Evolutionary conservation across 2,797 vertebrate genomes (phyloP).

Genomic region (Enteromius fasciolatus): DNA sequence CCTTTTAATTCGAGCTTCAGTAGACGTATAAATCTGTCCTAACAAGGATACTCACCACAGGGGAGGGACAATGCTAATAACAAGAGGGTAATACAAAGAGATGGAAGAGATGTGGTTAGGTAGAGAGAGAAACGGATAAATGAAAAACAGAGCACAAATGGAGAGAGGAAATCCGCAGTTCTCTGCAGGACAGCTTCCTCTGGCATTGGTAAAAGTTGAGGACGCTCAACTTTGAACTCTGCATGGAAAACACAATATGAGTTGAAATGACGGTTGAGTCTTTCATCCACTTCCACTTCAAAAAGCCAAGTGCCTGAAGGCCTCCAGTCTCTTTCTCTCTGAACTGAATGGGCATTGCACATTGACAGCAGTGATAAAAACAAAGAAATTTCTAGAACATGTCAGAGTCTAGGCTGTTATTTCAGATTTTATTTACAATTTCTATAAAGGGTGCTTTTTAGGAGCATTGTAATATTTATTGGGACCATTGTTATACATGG

Average conservation of each 20-base stretch:
- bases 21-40: slow-evolving; percentile 44
- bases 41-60: slow-evolving; percentile 37
- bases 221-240: slow-evolving; percentile 43
- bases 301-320: slow-evolving; percentile 43
- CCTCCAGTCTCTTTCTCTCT: slow-evolving; percentile 24
- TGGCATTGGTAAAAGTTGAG: slow-evolving; percentile 46
- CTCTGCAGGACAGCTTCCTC: slow-evolving; percentile 38
- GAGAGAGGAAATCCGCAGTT: neutral
- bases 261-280: slow-evolving; percentile 28
- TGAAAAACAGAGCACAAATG: slow-evolving; percentile 44
- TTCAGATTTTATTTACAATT: slow-evolving; percentile 69
- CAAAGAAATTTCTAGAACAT: slow-evolving; percentile 30
- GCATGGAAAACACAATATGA: slow-evolving; percentile 19
- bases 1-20: slow-evolving; percentile 41
- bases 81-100: slow-evolving; percentile 32
- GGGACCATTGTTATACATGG: too few relatives aligned
- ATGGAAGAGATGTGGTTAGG: slow-evolving; percentile 72
- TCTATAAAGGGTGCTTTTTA: slow-evolving; percentile 59
- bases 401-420: slow-evolving; percentile 58
- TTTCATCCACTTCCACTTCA: slow-evolving; percentile 48
- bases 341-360: slow-evolving; percentile 27
- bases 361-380: slow-evolving; percentile 33
- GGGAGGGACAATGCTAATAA: slow-evolving; percentile 36
- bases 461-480: neutral
- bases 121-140: slow-evolving; percentile 59